These are phyloP conservation scores for Tetramorium alpestre DNA, from an alignment of 1,140 invertebrate genomes.

Conservation along the genomic window DNA sequence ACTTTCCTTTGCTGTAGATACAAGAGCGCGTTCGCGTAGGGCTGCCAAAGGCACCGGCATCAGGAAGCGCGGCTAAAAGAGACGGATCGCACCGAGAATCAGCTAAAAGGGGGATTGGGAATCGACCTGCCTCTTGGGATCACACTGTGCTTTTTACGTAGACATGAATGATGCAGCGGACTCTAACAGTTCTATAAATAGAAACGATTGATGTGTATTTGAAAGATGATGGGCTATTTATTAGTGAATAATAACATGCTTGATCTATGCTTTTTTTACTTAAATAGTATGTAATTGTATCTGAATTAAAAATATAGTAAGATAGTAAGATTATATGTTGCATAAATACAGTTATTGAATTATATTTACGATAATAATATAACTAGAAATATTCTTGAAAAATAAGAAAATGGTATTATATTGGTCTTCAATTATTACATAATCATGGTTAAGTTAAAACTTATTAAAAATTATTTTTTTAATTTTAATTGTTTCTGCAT, in stretches of 20 bases:
- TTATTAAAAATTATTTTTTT: too few relatives aligned
- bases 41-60: slow-evolving; percentile 16
- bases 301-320: too few relatives aligned
- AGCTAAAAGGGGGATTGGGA: not conserved
- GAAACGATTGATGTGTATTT: not conserved
- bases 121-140: not conserved
- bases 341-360: not conserved
- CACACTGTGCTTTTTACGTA: not conserved
- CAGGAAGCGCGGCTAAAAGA: slow-evolving; percentile 3
- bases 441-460: not conserved
- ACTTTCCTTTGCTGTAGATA: slow-evolving; percentile 62
- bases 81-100: not conserved
- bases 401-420: not conserved
- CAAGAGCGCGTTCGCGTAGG: not conserved
- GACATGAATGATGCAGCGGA: not conserved
- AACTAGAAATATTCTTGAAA: too few relatives aligned
- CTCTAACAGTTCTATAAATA: not conserved
- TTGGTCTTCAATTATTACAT: not conserved
- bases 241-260: not conserved
- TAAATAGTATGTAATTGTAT: not conserved
- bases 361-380: not conserved
- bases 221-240: not conserved
- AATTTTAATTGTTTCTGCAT: too few relatives aligned
- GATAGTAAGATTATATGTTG: not conserved
- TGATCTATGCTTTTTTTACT: not conserved